A percentile compares a stretch with the other conserved stretches of the same genome.
These are phyloP conservation scores for Heliconius eleuchia DNA, from an alignment of 1,140 invertebrate genomes.

Conservation along the genomic window DNA sequence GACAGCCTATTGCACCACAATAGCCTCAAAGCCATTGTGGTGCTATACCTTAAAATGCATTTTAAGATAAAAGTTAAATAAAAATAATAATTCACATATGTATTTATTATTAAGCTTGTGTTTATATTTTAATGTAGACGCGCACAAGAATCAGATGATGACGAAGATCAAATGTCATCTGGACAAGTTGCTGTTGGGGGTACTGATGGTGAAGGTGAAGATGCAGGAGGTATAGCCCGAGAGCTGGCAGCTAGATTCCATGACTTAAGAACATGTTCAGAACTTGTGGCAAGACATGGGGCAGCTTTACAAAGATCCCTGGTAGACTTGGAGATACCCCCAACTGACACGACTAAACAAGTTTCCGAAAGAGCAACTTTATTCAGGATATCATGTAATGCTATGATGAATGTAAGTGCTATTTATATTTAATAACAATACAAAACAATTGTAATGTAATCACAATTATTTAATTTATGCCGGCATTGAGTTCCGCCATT, in stretches of 20 bases:
- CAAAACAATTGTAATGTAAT: too few relatives aligned
- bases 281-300: constrained; percentile 94
- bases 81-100: too few relatives aligned
- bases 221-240: constrained; percentile 82
- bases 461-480: too few relatives aligned
- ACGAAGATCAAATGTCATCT: constrained; percentile 87
- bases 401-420: constrained; percentile 96
- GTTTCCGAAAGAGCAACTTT: constrained; percentile 95
- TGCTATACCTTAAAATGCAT: too few relatives aligned
- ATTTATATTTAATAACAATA: neutral
- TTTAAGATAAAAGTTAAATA: too few relatives aligned
- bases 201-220: constrained; percentile 74
- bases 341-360: constrained; percentile 83
- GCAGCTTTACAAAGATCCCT: constrained; percentile 91
- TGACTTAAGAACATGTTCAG: constrained; percentile 94
- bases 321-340: constrained; percentile 88
- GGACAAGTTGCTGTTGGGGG: constrained; percentile 57
- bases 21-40: too few relatives aligned
- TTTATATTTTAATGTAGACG: constrained; percentile 60
- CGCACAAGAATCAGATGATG: constrained; percentile 89
- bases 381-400: constrained; percentile 96
- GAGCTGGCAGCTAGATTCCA: constrained; percentile 86
- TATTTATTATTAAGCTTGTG: neutral
- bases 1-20: too few relatives aligned
- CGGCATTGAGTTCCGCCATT: too few relatives aligned